Evolutionary conservation across 2,888 invertebrate genomes (phyloP).

Genomic region (Melinopterus prodromus): DNA sequence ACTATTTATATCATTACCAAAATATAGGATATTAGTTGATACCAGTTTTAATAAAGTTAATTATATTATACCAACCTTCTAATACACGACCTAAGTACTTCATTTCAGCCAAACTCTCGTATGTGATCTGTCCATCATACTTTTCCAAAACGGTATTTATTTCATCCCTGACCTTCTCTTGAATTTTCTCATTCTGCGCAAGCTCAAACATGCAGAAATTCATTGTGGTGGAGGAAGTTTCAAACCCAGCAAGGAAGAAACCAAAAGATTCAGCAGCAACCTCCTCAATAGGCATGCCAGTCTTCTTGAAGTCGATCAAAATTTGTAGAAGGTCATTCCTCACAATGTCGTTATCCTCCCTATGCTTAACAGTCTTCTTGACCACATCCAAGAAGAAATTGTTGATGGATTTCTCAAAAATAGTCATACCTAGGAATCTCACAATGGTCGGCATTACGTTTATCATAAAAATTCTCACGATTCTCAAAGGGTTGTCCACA

Average conservation of each 20-base stretch:
- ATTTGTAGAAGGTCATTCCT: slow-evolving; percentile 66
- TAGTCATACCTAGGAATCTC: slow-evolving; percentile 41
- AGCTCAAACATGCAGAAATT: slow-evolving; percentile 63
- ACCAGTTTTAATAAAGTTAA: too few relatives aligned
- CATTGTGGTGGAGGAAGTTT: slow-evolving; percentile 57
- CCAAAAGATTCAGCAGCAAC: slow-evolving; percentile 48
- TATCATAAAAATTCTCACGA: slow-evolving; percentile 30
- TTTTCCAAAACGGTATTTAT: slow-evolving; percentile 55
- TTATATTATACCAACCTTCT: slow-evolving; percentile 37
- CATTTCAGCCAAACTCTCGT: slow-evolving; percentile 62
- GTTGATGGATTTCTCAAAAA: neutral
- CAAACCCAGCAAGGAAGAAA: slow-evolving; percentile 55
- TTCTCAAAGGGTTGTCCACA: slow-evolving; percentile 19
- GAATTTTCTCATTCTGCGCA: slow-evolving; percentile 60
- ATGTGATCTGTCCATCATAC: slow-evolving; percentile 58
- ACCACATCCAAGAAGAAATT: slow-evolving; percentile 61
- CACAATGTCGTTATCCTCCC: slow-evolving; percentile 59
- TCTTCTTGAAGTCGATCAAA: slow-evolving; percentile 57
- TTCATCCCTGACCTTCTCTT: slow-evolving; percentile 59
- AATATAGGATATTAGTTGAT: too few relatives aligned
- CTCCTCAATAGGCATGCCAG: slow-evolving; percentile 35
- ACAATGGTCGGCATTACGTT: slow-evolving; percentile 42
- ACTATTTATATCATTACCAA: too few relatives aligned
- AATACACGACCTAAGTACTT: slow-evolving; percentile 62
- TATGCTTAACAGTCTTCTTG: slow-evolving; percentile 58